Evolutionary conservation across 2,888 invertebrate genomes (phyloP).

Genomic region (Macrophya annulata): DNA sequence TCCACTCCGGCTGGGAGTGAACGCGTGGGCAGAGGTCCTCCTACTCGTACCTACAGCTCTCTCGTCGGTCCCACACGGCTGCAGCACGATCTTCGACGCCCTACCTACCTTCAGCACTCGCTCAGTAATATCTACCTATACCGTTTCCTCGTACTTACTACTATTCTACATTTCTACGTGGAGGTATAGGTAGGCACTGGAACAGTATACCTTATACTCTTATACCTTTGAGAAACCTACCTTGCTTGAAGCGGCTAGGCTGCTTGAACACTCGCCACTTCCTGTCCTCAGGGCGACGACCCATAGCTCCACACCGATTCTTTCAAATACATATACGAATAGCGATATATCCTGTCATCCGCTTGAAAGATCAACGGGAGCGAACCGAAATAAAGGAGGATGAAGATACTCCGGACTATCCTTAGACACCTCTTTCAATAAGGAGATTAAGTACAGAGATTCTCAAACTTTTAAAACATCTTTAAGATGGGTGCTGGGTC

Average conservation of each 20-base stretch:
- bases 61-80: conserved; percentile 44
- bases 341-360: conserved; percentile 46
- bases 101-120: conserved; percentile 25
- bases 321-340: background rate
- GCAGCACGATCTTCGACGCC: conserved; percentile 53
- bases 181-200: background rate
- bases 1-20: conserved; percentile 58
- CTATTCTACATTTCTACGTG: background rate
- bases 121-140: conserved; percentile 17
- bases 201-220: background rate
- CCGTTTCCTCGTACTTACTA: background rate
- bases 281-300: conserved; percentile 56
- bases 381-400: conserved; percentile 4
- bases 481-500: too few species aligned
- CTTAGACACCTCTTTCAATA: background rate
- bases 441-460: conserved; percentile 1
- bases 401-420: background rate
- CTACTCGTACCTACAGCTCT: conserved; percentile 36
- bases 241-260: conserved; percentile 4
- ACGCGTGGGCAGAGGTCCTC: conserved; percentile 67
- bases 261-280: conserved; percentile 41
- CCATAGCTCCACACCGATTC: conserved; percentile 36
- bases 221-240: conserved; percentile 31
- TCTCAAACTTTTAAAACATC: background rate
- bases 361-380: conserved; percentile 36